A percentile compares a stretch with the other conserved stretches of the same genome.
Conservation (phyloP, 2,113 vertebrate species). For the Bubo blakistoni region DNA sequence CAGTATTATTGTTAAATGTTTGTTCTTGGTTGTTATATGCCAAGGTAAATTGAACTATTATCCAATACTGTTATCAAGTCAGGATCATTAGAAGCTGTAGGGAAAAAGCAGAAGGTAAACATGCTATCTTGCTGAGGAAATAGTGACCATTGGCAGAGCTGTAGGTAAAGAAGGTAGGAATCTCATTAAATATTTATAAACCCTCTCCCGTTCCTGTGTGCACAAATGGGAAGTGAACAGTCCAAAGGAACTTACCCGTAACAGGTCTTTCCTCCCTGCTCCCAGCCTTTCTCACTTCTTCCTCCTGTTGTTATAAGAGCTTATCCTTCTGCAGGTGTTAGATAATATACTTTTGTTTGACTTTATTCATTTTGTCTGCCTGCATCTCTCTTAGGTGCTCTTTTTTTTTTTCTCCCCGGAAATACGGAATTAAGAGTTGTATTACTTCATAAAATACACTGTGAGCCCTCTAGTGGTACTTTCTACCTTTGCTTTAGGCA, state of each 20-base stretch:
- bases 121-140: background rate
- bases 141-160: background rate
- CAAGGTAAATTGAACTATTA: background rate
- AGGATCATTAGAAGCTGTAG: background rate
- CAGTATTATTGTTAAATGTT: background rate
- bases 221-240: background rate
- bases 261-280: background rate
- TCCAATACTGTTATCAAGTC: background rate
- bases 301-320: background rate
- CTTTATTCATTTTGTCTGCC: background rate
- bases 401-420: background rate
- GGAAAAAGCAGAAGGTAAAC: background rate
- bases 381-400: background rate
- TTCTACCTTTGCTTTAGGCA: background rate
- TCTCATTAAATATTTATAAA: background rate
- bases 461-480: conserved; percentile 7
- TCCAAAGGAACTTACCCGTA: background rate
- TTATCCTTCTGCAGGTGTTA: background rate
- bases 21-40: background rate
- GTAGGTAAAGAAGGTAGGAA: background rate
- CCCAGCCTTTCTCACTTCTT: background rate
- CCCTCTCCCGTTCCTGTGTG: background rate
- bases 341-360: background rate
- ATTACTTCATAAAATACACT: rapidly evolving
- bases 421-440: rapidly evolving